Percentiles rank a stretch among this genome's conserved stretches.
Conservation (phyloP, 2,113 vertebrate genomes). For the Dendropsophus ebraccatus region DNA sequence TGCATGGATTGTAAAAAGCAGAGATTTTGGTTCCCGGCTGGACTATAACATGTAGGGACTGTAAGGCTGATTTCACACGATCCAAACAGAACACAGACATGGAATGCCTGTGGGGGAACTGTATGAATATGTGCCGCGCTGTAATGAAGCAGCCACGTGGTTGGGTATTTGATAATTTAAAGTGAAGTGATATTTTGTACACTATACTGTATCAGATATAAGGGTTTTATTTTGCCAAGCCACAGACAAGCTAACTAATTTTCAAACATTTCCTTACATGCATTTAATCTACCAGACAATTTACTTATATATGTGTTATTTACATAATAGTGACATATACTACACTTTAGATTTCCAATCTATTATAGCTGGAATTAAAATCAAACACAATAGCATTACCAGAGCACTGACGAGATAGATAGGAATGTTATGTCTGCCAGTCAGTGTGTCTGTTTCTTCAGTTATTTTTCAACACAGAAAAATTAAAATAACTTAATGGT, state of each 20-base stretch:
- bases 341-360: neutral
- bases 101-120: too few species aligned
- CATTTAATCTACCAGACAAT: neutral
- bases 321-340: neutral
- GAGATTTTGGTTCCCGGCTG: too few species aligned
- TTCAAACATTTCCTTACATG: neutral
- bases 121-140: too few species aligned
- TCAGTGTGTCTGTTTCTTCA: conserved; percentile 9
- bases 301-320: neutral
- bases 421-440: conserved; percentile 48
- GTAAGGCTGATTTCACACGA: too few species aligned
- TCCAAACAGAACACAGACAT: too few species aligned
- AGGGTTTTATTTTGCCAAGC: neutral
- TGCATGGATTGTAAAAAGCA: too few species aligned
- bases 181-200: too few species aligned
- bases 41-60: too few species aligned
- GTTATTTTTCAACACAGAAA: conserved; percentile 37
- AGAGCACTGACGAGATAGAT: neutral
- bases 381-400: neutral
- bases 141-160: too few species aligned
- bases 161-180: too few species aligned
- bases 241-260: neutral
- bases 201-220: neutral
- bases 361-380: neutral
- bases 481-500: conserved; percentile 41